A percentile compares a stretch with the other conserved stretches of the same genome.
phyloP scores from a whole-genome alignment of 23 tunicate species.

The Halocynthia aurantium region DNA sequence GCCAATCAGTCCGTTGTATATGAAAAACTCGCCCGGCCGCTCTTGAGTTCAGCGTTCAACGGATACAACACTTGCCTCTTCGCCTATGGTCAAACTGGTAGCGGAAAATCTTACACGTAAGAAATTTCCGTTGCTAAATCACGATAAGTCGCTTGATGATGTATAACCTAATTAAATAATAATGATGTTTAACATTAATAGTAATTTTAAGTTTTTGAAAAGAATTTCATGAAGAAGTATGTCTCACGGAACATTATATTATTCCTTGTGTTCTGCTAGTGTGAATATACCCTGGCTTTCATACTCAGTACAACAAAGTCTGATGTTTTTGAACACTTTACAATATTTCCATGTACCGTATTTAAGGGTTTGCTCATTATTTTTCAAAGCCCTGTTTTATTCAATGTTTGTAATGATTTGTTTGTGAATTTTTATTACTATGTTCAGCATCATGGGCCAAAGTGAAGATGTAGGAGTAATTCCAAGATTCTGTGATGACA shows the following conservation, averaged over 20 bases:
- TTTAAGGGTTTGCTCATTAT: neutral
- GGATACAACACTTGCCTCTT: conserved; percentile 89
- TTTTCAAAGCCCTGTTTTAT: neutral
- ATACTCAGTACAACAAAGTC: neutral
- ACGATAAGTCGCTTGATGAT: too few species aligned
- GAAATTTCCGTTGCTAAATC: neutral
- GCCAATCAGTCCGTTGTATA: conserved; percentile 62
- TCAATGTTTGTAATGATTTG: neutral
- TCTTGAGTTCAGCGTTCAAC: conserved; percentile 51
- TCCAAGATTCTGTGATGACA: conserved; percentile 77
- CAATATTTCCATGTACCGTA: neutral
- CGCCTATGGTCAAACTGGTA: conserved; percentile 90
- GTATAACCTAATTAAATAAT: too few species aligned
- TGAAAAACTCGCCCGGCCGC: conserved; percentile 56
- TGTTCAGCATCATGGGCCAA: conserved; percentile 58
- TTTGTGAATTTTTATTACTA: neutral
- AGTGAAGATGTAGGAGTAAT: conserved; percentile 59
- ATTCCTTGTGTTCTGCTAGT: neutral
- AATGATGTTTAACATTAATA: too few species aligned
- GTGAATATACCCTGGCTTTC: too few species aligned
- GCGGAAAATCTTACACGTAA: conserved; percentile 88
- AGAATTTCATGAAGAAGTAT: too few species aligned
- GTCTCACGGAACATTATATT: neutral
- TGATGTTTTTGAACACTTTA: neutral
- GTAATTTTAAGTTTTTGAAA: too few species aligned